A percentile compares a stretch with the other conserved stretches of the same genome.
phyloP scores from a whole-genome alignment of 2,797 vertebrate species.

The Mus spretus region DNA sequence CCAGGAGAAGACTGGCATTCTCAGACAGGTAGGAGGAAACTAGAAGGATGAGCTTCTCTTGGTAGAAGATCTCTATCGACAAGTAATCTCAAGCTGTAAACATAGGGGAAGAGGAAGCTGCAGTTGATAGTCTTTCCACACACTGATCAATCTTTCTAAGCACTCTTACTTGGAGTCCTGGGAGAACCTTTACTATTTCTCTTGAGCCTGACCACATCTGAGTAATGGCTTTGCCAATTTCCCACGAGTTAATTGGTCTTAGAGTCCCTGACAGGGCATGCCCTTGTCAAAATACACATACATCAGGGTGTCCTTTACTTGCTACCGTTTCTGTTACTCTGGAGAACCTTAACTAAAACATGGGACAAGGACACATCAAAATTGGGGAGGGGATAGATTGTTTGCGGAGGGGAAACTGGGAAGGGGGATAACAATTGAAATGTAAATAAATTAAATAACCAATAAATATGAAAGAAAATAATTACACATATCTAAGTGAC shows the following conservation, averaged over 20 bases:
- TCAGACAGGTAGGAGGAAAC: background rate
- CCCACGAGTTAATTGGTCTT: background rate
- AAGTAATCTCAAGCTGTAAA: background rate
- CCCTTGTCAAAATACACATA: background rate
- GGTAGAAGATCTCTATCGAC: background rate
- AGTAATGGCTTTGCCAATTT: background rate
- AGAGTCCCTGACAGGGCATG: background rate
- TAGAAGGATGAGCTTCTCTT: background rate
- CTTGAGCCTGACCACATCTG: background rate
- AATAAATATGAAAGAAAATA: background rate
- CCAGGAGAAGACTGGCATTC: background rate
- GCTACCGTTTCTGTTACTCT: background rate
- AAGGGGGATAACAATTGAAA: no score
- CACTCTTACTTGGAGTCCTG: background rate
- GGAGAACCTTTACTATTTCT: background rate
- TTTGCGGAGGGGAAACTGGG: no score
- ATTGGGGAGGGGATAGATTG: no score
- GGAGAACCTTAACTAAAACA: background rate
- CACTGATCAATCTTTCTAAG: background rate
- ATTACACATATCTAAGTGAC: background rate
- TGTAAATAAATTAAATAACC: no score
- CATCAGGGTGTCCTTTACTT: background rate
- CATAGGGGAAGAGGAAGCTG: background rate
- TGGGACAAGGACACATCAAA: background rate
- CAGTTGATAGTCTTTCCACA: background rate